Evolutionary conservation across 2,797 vertebrate genomes (phyloP).

Genomic region (Melanotaenia maccullochi): DNA sequence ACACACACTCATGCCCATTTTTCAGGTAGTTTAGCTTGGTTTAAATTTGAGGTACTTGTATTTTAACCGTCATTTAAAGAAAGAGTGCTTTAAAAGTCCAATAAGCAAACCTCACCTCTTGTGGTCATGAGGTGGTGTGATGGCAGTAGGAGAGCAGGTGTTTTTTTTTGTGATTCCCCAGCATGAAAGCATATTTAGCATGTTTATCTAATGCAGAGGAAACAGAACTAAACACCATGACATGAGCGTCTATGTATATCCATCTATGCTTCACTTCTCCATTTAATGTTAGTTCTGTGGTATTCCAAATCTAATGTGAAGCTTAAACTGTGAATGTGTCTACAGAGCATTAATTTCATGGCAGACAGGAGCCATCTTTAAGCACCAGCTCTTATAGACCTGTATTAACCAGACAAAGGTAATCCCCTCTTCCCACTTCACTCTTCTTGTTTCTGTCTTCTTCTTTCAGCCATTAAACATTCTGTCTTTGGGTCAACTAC

Average conservation of each 20-base stretch:
- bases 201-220: not conserved
- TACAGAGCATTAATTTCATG: not conserved
- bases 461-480: not conserved
- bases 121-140: not conserved
- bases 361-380: constrained; percentile 1
- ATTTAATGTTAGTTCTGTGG: not conserved
- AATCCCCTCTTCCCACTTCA: not conserved
- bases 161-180: not conserved
- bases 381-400: constrained; percentile 11
- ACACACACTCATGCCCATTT: not conserved
- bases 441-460: not conserved
- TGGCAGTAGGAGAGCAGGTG: not conserved
- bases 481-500: not conserved
- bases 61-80: no score
- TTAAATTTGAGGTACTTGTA: no score
- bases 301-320: not conserved
- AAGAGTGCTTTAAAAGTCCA: no score
- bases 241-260: not conserved
- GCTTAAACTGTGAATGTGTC: no score
- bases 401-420: not conserved
- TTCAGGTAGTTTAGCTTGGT: not conserved
- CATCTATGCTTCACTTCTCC: not conserved
- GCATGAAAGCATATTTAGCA: not conserved
- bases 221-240: not conserved
- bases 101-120: not conserved